These are phyloP conservation scores for Daboia siamensis DNA, from an alignment of 2,113 vertebrate genomes.

Conservation along the genomic window DNA sequence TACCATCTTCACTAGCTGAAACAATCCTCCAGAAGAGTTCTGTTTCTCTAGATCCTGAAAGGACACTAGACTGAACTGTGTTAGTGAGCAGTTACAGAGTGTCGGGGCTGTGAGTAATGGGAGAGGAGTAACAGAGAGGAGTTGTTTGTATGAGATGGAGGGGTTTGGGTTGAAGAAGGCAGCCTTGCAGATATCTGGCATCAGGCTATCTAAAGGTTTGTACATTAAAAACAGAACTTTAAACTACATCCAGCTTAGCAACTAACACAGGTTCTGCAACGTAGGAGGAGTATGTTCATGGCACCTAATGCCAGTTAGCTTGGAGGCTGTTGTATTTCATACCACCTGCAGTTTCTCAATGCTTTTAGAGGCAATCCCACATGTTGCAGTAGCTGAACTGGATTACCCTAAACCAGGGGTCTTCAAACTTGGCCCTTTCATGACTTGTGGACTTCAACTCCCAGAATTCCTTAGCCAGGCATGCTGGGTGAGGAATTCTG, in stretches of 20 bases:
- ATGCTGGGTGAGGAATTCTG: too few species aligned
- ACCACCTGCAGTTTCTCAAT: neutral
- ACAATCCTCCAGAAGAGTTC: neutral
- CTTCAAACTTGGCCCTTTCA: too few species aligned
- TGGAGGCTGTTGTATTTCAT: neutral
- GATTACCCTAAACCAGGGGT: neutral
- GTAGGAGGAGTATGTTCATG: neutral
- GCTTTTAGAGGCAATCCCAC: neutral
- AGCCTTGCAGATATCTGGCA: neutral
- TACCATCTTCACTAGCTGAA: neutral
- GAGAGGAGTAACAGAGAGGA: neutral
- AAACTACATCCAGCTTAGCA: neutral
- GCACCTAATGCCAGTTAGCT: neutral
- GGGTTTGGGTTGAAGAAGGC: neutral
- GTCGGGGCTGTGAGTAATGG: neutral
- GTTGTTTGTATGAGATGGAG: neutral
- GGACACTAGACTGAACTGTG: neutral
- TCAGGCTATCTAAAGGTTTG: neutral
- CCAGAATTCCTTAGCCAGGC: too few species aligned
- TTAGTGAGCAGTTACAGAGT: neutral
- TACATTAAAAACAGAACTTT: neutral
- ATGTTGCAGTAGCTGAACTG: neutral
- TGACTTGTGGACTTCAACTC: too few species aligned
- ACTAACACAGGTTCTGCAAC: neutral
- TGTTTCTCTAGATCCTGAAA: neutral